Evolutionary conservation across 2,113 vertebrate genomes (phyloP).

Genomic region (Beaufortia kweichowensis): DNA sequence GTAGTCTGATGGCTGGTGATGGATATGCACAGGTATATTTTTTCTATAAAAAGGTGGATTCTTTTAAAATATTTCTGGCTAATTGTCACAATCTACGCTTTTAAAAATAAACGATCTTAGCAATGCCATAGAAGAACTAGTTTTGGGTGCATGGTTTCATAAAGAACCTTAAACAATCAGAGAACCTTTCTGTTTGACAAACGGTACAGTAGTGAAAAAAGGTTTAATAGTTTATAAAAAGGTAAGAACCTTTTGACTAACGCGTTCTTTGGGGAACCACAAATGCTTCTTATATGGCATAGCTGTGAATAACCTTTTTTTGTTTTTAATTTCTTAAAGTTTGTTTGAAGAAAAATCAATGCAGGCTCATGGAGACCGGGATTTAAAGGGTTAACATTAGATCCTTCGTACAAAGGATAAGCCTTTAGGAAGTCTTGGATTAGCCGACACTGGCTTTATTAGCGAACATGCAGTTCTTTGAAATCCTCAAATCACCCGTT

Average conservation of each 20-base stretch:
- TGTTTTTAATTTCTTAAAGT: too few species aligned
- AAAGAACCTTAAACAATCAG: too few species aligned
- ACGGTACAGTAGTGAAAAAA: too few species aligned
- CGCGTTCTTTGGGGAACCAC: too few species aligned
- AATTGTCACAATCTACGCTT: constrained; percentile 28
- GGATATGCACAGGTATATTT: not conserved
- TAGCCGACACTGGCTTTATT: constrained; percentile 57
- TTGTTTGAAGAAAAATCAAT: constrained; percentile 59
- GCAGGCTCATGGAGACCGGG: constrained; percentile 52
- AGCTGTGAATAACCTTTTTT: too few species aligned
- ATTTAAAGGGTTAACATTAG: constrained; percentile 62
- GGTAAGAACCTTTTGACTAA: too few species aligned
- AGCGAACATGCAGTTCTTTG: constrained; percentile 58
- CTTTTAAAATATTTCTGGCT: not conserved
- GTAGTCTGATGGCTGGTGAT: not conserved
- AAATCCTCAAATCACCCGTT: constrained; percentile 72
- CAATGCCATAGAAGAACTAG: too few species aligned
- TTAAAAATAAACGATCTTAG: too few species aligned
- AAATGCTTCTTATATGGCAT: too few species aligned
- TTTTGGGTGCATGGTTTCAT: too few species aligned
- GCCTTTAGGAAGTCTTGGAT: constrained; percentile 55
- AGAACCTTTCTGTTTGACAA: too few species aligned
- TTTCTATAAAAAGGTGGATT: not conserved
- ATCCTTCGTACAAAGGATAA: constrained; percentile 59
- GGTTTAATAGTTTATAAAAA: too few species aligned